Percentiles rank a stretch among this genome's conserved stretches.
Conservation (phyloP, 2,888 invertebrate genomes). For the Trichopria drosophilae region DNA sequence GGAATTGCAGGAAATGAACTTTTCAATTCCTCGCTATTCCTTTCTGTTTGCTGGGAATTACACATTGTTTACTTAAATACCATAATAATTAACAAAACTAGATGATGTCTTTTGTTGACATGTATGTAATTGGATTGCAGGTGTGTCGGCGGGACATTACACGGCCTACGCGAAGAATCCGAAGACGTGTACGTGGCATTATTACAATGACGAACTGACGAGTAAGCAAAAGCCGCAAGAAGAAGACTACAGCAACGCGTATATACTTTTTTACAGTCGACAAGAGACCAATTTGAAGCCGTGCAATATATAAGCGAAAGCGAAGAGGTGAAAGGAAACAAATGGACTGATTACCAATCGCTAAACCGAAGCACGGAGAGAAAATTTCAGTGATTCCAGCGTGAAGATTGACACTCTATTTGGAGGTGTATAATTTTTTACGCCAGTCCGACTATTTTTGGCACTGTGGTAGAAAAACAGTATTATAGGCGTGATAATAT, state of each 20-base stretch:
- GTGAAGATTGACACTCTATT: no score
- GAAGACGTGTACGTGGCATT: slow-evolving; percentile 63
- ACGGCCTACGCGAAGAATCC: slow-evolving; percentile 66
- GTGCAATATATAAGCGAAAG: slow-evolving; percentile 52
- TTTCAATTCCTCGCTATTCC: no score
- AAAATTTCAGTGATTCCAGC: neutral
- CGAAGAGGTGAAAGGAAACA: no score
- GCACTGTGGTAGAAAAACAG: no score
- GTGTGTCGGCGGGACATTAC: slow-evolving; percentile 66
- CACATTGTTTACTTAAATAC: neutral
- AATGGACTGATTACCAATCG: neutral
- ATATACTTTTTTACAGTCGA: slow-evolving; percentile 67
- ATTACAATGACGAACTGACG: slow-evolving; percentile 66
- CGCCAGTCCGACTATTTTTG: no score
- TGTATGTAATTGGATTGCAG: slow-evolving; percentile 47
- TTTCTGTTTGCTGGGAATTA: neutral
- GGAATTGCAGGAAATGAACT: no score
- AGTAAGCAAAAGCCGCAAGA: slow-evolving; percentile 62
- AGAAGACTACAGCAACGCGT: slow-evolving; percentile 65
- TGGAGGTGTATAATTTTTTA: no score
- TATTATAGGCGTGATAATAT: no score
- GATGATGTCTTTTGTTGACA: neutral
- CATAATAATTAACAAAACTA: neutral
- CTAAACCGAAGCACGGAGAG: neutral
- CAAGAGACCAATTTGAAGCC: slow-evolving; percentile 59